Conservation (phyloP, 2,797 vertebrate genomes). For the Galago senegalensis region DNA sequence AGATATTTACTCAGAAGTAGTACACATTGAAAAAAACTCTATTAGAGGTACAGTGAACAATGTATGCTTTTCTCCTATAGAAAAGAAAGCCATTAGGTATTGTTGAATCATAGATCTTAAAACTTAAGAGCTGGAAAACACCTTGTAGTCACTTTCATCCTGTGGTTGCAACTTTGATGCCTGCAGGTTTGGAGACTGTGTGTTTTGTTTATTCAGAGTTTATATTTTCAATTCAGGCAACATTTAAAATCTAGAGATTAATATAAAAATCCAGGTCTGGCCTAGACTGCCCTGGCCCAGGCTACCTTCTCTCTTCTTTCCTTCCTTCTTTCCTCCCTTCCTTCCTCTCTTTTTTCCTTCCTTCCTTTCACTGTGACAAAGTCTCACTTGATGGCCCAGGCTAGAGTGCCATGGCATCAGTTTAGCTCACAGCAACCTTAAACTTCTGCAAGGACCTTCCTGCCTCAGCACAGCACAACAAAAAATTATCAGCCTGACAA, state of each 20-base stretch:
- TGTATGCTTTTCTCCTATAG: neutral
- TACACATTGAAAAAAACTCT: constrained; percentile 13
- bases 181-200: neutral
- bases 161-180: neutral
- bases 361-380: too few species aligned
- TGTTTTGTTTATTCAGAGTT: neutral
- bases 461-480: neutral
- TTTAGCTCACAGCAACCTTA: too few species aligned
- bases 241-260: constrained; percentile 36
- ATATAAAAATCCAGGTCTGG: neutral
- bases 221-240: constrained; percentile 13
- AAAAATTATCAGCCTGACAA: neutral
- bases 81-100: neutral
- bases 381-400: too few species aligned
- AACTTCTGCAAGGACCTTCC: too few species aligned
- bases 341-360: too few species aligned
- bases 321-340: too few species aligned
- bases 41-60: neutral
- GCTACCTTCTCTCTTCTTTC: neutral
- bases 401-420: too few species aligned
- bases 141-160: neutral
- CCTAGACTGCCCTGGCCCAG: neutral
- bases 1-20: constrained; percentile 50
- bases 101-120: neutral
- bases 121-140: neutral